These are phyloP conservation scores for Erannis defoliaria DNA, from an alignment of 2,888 invertebrate genomes.

Conservation along the genomic window DNA sequence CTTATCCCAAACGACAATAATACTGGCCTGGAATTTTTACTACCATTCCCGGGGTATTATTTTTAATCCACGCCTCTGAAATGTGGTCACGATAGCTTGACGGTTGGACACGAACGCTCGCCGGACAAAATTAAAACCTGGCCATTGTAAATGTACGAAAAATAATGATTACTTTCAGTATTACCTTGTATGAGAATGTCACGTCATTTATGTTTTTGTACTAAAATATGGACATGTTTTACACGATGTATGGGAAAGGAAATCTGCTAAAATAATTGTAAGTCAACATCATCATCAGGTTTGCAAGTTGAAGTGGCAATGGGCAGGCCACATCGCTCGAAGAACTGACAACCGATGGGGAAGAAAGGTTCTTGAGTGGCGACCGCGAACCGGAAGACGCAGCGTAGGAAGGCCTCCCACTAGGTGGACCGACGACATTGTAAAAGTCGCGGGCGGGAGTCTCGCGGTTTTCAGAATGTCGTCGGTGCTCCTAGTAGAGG, in stretches of 20 bases:
- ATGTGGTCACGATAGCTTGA: constrained; percentile 20
- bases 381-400: too few species aligned
- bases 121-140: constrained; percentile 16
- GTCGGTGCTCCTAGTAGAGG: too few species aligned
- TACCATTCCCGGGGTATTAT: constrained; percentile 14
- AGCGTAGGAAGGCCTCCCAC: too few species aligned
- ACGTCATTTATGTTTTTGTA: neutral
- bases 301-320: too few species aligned
- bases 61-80: constrained; percentile 16
- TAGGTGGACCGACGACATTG: too few species aligned
- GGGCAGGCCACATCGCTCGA: too few species aligned
- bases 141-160: constrained; percentile 1
- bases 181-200: neutral
- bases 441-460: too few species aligned
- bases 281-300: neutral
- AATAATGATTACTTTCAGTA: constrained; percentile 2
- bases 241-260: neutral
- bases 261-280: neutral
- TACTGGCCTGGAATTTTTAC: constrained; percentile 15
- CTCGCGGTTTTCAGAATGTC: too few species aligned
- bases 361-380: too few species aligned
- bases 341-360: too few species aligned
- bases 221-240: neutral
- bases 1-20: constrained; percentile 13
- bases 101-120: constrained; percentile 8